phyloP scores from a whole-genome alignment of 2,888 invertebrate species.

The Nomada ferruginata region DNA sequence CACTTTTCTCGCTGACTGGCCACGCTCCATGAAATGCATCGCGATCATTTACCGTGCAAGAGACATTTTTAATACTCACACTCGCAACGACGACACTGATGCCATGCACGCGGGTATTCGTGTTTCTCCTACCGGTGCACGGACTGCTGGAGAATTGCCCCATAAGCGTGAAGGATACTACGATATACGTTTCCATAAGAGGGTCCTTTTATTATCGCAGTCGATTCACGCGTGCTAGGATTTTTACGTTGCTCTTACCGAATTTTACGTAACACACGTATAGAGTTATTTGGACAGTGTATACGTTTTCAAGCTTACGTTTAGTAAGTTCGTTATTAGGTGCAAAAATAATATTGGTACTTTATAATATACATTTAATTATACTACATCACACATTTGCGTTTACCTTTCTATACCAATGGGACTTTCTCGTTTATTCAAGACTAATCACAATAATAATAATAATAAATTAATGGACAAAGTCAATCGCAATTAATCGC shows the following conservation, averaged over 20 bases:
- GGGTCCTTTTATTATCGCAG: not conserved
- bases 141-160: not conserved
- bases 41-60: conserved; percentile 18
- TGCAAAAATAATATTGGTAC: no score
- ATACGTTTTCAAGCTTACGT: not conserved
- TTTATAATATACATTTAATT: not conserved
- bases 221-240: not conserved
- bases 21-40: conserved; percentile 35
- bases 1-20: conserved; percentile 50
- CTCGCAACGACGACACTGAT: conserved; percentile 1
- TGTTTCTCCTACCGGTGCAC: not conserved
- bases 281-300: no score
- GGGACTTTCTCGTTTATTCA: no score
- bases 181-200: not conserved
- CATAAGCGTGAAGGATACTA: not conserved
- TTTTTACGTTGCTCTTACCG: not conserved
- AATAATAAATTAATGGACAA: no score
- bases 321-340: not conserved
- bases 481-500: no score
- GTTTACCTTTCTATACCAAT: no score
- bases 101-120: not conserved
- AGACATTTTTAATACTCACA: conserved; percentile 43
- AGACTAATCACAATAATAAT: no score
- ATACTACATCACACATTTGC: no score
- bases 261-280: not conserved